These are phyloP conservation scores for Edolisoma coerulescens DNA, from an alignment of 2,113 vertebrate species.

Conservation along the genomic window DNA sequence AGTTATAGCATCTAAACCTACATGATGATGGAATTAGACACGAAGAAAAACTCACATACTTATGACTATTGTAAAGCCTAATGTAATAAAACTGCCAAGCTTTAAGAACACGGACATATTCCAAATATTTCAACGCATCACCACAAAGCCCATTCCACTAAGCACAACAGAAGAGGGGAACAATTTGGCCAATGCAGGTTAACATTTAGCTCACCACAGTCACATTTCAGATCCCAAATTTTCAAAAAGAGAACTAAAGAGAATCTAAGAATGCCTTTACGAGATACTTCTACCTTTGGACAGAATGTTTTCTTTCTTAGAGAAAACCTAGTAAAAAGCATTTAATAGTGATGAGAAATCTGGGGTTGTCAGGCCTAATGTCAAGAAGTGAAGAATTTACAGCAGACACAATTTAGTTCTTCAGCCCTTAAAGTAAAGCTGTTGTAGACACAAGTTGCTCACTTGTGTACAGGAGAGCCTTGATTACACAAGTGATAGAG, in stretches of 20 bases:
- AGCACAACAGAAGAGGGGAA: neutral
- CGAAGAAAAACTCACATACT: neutral
- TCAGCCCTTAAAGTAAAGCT: neutral
- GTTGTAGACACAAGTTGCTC: neutral
- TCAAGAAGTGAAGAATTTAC: neutral
- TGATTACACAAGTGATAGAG: fast-evolving
- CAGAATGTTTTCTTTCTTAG: neutral
- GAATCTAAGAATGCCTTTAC: neutral
- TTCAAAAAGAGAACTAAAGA: neutral
- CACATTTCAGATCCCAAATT: neutral
- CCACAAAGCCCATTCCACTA: neutral
- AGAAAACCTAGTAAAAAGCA: neutral
- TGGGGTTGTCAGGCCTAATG: neutral
- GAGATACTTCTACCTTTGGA: neutral
- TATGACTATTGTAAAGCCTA: neutral
- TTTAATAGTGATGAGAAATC: neutral
- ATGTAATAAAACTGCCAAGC: neutral
- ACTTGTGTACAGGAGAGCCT: neutral
- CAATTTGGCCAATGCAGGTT: neutral
- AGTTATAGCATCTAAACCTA: neutral
- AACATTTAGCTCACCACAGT: neutral
- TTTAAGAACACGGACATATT: neutral
- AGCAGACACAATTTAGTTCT: neutral
- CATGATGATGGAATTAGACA: neutral
- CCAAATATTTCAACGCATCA: neutral